Evolutionary conservation across 1,140 invertebrate species (phyloP).

Genomic region (Tetramorium alpestre): DNA sequence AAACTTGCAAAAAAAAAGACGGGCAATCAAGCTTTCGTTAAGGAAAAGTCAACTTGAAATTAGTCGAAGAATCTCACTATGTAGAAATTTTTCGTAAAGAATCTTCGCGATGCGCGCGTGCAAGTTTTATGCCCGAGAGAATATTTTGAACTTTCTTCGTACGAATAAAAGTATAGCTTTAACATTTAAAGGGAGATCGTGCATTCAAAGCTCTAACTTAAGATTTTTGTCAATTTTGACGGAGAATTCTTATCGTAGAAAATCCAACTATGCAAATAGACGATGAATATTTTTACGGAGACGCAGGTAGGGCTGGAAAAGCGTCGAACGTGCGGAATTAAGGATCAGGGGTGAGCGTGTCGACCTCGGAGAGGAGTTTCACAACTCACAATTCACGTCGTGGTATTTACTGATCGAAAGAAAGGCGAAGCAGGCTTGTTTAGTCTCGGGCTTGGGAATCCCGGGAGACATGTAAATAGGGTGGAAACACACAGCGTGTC

Average conservation of each 20-base stretch:
- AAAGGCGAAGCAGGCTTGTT: conserved; percentile 64
- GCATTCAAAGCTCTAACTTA: background rate
- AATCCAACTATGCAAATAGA: conserved; percentile 26
- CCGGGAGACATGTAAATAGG: conserved; percentile 68
- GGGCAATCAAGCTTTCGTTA: conserved; percentile 19
- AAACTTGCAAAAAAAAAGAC: conserved; percentile 4
- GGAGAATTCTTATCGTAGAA: background rate
- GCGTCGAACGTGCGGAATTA: conserved; percentile 61
- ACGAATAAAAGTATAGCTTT: background rate
- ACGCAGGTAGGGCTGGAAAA: background rate
- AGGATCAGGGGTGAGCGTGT: conserved; percentile 38
- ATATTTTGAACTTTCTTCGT: conserved; percentile 2
- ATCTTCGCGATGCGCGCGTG: background rate
- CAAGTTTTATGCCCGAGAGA: background rate
- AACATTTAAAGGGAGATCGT: background rate
- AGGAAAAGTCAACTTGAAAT: background rate
- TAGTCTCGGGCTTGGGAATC: conserved; percentile 45
- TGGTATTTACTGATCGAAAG: conserved; percentile 63
- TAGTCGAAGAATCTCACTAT: background rate
- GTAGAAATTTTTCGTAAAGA: background rate
- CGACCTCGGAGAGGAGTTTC: background rate
- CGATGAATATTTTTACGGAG: conserved; percentile 11
- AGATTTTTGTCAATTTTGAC: background rate
- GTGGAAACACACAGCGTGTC: conserved; percentile 47
- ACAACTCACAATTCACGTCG: conserved; percentile 50